Conservation (phyloP, 2,797 vertebrate genomes). For the Eutrigla gurnardus region DNA sequence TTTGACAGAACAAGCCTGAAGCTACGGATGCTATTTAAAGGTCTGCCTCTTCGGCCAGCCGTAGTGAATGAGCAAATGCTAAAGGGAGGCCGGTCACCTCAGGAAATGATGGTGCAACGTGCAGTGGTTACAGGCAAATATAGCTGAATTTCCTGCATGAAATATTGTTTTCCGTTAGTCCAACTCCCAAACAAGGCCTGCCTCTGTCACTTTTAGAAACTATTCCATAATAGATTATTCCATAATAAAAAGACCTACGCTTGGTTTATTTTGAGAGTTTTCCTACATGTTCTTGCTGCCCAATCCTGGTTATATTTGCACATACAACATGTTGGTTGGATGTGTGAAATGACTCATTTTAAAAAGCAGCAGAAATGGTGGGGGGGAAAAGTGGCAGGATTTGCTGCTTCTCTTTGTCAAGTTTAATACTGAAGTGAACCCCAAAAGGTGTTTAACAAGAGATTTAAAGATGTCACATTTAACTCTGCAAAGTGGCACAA, state of each 20-base stretch:
- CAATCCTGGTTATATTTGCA: constrained; percentile 23
- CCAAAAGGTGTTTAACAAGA: too few relatives aligned
- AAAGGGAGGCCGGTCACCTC: constrained; percentile 1
- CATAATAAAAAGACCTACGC: background rate
- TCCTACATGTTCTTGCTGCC: constrained; percentile 10
- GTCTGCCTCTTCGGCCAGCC: constrained; percentile 10
- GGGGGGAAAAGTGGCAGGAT: background rate
- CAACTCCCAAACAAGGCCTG: background rate
- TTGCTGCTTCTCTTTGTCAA: background rate
- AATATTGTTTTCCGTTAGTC: constrained; percentile 15
- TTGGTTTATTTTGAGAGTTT: constrained; percentile 38
- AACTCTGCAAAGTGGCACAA: too few relatives aligned
- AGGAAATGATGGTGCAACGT: constrained; percentile 29
- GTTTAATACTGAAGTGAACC: background rate
- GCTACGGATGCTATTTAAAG: constrained; percentile 61
- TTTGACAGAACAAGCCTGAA: constrained; percentile 59
- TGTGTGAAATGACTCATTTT: constrained; percentile 57
- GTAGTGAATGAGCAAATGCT: background rate
- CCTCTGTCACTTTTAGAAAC: constrained; percentile 25
- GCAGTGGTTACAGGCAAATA: constrained; percentile 13
- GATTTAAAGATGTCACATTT: background rate
- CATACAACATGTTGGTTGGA: constrained; percentile 17
- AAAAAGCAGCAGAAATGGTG: background rate
- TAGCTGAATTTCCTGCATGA: constrained; percentile 17
- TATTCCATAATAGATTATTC: constrained; percentile 15